Evolutionary conservation across 1,140 invertebrate genomes (phyloP), one percentile per base, ranked within the genome.

Genomic region (Gryon sp.): DNA sequence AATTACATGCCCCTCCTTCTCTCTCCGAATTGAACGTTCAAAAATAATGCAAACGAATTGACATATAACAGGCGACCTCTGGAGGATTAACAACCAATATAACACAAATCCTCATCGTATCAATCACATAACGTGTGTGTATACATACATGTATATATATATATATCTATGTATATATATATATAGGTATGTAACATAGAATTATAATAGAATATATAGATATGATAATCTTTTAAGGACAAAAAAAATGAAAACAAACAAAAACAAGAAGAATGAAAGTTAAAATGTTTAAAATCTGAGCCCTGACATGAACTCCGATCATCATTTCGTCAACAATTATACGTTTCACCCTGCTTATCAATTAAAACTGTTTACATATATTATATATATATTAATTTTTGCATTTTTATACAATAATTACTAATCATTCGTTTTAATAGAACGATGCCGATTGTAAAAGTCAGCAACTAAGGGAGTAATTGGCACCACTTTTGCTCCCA

Each of bases 401-500:
- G 3, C 11, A 41, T 48, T 30, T 48, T n/a, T 78, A 73, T 45
- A 65, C 72, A 40, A 57, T 73, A 73, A 68, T 60, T 69, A 52
- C 52, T 79, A 75, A 45, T 72, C 74, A 74, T 75, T 68, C 57
- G 50, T 43, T 20, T 1, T 15, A 22, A 36, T 30, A 30, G 26
- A 26, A 50, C 24, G n/a, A 68, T 48, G 52, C 55, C 41, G 53
- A 52, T 32, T 55, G 40, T 45, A 28, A 22, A 45, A 24, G 22
- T 5, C 16, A 48, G n/a, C 34, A 80, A 80, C 82, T 80, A 55
- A 78, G 78, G 84, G 85, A 85, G 74, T 82, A 82, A 86, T 88
- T 88, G 86, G 86, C 85, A 88, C 86, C 85, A 86, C 80, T 80
- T 86, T 88, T 87, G 85, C 86, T 88, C 85, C 86, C 86, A 84